These are phyloP conservation scores for Lamprotornis superbus DNA, from an alignment of 2,113 vertebrate genomes.

Conservation along the genomic window DNA sequence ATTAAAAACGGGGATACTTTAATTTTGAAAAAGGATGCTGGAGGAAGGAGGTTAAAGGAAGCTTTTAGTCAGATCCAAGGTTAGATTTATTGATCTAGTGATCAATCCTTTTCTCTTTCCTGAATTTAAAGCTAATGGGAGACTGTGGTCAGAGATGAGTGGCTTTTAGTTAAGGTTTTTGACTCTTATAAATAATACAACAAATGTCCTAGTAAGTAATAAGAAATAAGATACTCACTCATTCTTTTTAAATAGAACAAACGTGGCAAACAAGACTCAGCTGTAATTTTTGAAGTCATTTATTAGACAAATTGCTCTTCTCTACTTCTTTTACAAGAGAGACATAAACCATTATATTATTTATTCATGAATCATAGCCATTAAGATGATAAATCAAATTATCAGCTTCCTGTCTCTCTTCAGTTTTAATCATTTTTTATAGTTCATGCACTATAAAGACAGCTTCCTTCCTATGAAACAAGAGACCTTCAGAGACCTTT, in stretches of 20 bases:
- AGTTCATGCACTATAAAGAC: constrained; percentile 79
- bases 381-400: constrained; percentile 82
- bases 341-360: constrained; percentile 74
- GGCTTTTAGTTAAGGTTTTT: constrained; percentile 74
- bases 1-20: constrained; percentile 68
- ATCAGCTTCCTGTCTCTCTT: constrained; percentile 78
- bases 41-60: constrained; percentile 79
- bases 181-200: constrained; percentile 73
- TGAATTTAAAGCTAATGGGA: constrained; percentile 76
- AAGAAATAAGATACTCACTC: constrained; percentile 61
- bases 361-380: constrained; percentile 83
- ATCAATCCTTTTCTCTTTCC: constrained; percentile 79
- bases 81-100: constrained; percentile 84
- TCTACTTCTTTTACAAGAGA: constrained; percentile 74
- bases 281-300: constrained; percentile 60
- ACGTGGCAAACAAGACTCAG: constrained; percentile 67
- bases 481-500: constrained; percentile 73
- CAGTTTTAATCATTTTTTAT: constrained; percentile 79
- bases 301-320: constrained; percentile 65
- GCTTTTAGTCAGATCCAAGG: constrained; percentile 79
- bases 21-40: constrained; percentile 74
- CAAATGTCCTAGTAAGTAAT: constrained; percentile 69
- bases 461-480: constrained; percentile 81
- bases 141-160: constrained; percentile 72
- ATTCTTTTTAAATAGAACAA: constrained; percentile 72